Base-by-base conservation (phyloP, 2,113 vertebrate species). In the Sus scrofa region DNA sequence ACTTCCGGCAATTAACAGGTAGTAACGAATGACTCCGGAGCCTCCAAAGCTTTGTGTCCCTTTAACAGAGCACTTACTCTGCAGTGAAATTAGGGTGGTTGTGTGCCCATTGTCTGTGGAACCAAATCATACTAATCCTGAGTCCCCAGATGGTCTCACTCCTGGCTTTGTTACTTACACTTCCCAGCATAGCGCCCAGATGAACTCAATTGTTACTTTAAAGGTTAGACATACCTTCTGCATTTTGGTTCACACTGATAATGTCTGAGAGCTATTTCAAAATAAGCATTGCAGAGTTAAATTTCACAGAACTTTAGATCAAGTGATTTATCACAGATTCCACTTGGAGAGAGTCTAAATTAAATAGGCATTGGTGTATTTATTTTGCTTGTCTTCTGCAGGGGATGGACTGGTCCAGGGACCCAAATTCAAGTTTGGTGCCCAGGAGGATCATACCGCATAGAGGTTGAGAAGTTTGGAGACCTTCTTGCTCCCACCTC, bases 151-250 rank as follows among this genome's bases (percentile, higher is more conserved):
- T 9, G 0, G 5, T 52, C 50, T 71, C 52, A 32, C 34, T 86
- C 81, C 26, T 86, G 82, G 73, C 82, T 93, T 70, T 73, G 30
- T 91, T 91, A 39, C 68, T 89, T 63, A 27, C 26, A 91, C 50
- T 67, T 95, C 34, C 74, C 65, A 20, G 85, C 26, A 2, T 7
- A 12, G n/a, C 56, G 84, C 50, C 52, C 65, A 81, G 10, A 68
- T 86, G 81, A 91, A 74, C 37, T 85, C 70, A 94, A 0, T 83
- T 85, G 37, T 75, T 96, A 63, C 50, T 89, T 96, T 74, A 85
- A 94, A 90, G 89, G 22, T 77, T 70, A 93, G 83, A 70, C 79
- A 24, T 71, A 54, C 44, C 4, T 32, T 81, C 22, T 39, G 44
- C 44, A 82, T 84, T 89, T 95, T 54, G 30, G 12, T 60, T 94